These are phyloP conservation scores for Tyto alba DNA, from an alignment of 2,113 vertebrate species.

Conservation along the genomic window DNA sequence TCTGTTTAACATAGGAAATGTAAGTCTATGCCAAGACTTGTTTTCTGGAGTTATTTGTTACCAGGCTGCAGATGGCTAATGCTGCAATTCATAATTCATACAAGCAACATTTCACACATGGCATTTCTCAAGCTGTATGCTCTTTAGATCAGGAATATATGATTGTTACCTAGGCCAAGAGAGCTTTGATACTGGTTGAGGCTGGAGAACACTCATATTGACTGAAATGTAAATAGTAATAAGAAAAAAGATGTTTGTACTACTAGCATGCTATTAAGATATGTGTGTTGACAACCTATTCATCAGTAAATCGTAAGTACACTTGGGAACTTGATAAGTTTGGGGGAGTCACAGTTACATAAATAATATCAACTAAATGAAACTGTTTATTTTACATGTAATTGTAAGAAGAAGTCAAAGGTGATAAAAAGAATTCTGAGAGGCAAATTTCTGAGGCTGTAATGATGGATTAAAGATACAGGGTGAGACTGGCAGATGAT, in stretches of 20 bases:
- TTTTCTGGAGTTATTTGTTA: slow-evolving; percentile 21
- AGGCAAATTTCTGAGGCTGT: neutral
- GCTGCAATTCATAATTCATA: neutral
- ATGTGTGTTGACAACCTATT: neutral
- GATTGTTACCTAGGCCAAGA: neutral
- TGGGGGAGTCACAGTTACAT: neutral
- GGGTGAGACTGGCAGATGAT: neutral
- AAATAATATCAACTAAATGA: neutral
- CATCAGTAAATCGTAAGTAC: neutral
- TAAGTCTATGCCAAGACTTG: neutral
- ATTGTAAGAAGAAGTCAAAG: neutral
- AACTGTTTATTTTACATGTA: neutral
- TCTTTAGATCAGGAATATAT: neutral
- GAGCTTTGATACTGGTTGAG: neutral
- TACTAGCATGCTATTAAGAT: neutral
- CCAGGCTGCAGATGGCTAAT: slow-evolving; percentile 19
- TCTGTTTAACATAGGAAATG: neutral
- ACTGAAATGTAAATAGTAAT: neutral
- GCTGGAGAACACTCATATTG: neutral
- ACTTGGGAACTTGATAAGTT: neutral
- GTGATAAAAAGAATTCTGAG: neutral
- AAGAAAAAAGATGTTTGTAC: neutral
- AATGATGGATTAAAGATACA: neutral
- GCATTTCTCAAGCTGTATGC: neutral
- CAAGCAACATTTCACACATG: neutral